phyloP scores from a whole-genome alignment of 2,888 invertebrate species.

The Athrips mouffetella region DNA sequence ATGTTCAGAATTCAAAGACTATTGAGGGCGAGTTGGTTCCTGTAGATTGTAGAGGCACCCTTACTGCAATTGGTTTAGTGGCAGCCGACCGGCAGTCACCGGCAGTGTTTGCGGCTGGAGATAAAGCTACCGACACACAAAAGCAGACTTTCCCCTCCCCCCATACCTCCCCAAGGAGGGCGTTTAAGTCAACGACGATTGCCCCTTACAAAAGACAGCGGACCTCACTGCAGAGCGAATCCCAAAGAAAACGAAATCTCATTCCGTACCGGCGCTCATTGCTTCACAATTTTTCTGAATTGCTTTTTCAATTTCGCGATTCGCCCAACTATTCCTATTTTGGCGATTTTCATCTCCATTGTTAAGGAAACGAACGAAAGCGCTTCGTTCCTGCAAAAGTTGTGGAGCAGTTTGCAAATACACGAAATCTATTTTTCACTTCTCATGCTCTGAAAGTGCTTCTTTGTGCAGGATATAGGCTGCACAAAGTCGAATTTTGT shows the following conservation, averaged over 20 bases:
- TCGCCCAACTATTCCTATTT: conserved; percentile 39
- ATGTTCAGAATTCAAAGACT: too few species aligned
- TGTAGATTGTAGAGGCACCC: conserved; percentile 8
- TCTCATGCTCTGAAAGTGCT: too few species aligned
- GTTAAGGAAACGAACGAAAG: conserved; percentile 8
- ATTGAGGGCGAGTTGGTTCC: neutral
- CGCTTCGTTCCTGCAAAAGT: neutral
- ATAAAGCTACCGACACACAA: conserved; percentile 60
- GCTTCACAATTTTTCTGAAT: conserved; percentile 62
- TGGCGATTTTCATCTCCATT: conserved; percentile 27
- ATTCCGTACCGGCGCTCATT: conserved; percentile 55
- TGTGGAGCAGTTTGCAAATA: neutral
- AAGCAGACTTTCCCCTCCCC: conserved; percentile 44
- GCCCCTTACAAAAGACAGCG: conserved; percentile 62
- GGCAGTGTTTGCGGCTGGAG: conserved; percentile 51
- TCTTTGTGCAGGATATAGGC: too few species aligned
- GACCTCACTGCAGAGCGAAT: conserved; percentile 46
- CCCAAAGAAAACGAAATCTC: conserved; percentile 66
- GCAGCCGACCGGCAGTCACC: conserved; percentile 35
- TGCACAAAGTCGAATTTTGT: too few species aligned
- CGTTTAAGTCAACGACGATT: conserved; percentile 64
- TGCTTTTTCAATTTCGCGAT: conserved; percentile 60
- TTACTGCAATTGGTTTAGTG: conserved; percentile 57
- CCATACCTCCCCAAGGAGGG: conserved; percentile 37
- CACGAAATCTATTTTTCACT: too few species aligned